Conservation (phyloP, 2,113 vertebrate genomes). For the Camelus bactrianus region DNA sequence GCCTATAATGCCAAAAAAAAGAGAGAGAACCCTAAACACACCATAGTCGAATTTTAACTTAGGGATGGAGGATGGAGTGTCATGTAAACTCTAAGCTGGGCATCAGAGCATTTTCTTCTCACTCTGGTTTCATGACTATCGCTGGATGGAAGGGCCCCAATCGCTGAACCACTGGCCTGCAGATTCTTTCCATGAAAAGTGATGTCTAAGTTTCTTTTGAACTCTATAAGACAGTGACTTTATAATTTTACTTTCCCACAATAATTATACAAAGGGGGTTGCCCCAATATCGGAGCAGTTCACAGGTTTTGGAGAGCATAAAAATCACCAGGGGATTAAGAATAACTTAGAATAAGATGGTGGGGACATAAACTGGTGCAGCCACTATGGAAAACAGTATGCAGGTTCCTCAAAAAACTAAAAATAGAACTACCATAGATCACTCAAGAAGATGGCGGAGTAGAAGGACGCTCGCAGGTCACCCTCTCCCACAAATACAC, state of each 20-base stretch:
- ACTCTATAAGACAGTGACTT: background rate
- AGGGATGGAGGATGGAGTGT: background rate
- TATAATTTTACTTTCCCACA: background rate
- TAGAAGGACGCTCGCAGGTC: no score
- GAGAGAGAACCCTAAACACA: background rate
- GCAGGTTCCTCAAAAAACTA: background rate
- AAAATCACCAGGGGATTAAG: background rate
- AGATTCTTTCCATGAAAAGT: constrained; percentile 8
- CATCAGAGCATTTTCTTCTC: background rate
- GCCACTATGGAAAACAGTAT: background rate
- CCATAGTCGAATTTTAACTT: background rate
- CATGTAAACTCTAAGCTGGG: background rate
- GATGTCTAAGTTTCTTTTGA: background rate
- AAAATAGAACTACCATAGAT: background rate
- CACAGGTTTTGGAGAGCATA: background rate
- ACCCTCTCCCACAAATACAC: no score
- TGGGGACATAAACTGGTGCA: background rate
- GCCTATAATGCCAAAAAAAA: background rate
- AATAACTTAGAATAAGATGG: background rate
- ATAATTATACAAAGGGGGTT: background rate
- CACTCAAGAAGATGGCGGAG: no score
- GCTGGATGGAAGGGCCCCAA: background rate
- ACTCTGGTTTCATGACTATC: background rate
- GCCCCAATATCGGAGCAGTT: background rate
- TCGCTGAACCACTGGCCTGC: background rate